A percentile compares a stretch with the other conserved stretches of the same genome.
phyloP scores from a whole-genome alignment of 2,113 vertebrate species.

The Leptobrachium leishanense region DNA sequence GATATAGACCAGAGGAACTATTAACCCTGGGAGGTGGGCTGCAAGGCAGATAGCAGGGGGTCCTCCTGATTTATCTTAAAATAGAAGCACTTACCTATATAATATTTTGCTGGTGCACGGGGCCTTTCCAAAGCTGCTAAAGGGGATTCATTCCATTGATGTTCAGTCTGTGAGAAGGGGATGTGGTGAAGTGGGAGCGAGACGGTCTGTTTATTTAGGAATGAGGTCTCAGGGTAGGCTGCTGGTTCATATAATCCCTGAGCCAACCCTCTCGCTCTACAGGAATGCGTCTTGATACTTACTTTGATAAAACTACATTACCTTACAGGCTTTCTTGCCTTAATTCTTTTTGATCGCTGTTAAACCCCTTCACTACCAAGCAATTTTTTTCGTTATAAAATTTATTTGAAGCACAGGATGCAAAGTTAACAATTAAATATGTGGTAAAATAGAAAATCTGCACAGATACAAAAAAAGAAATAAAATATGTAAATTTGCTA shows the following conservation, averaged over 20 bases:
- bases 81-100: neutral
- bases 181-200: constrained; percentile 1
- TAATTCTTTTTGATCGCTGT: too few species aligned
- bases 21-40: too few species aligned
- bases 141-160: constrained; percentile 1
- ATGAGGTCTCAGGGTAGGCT: constrained; percentile 14
- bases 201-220: constrained; percentile 33
- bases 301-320: too few species aligned
- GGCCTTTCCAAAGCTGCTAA: neutral
- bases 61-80: neutral
- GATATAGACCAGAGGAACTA: neutral
- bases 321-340: too few species aligned
- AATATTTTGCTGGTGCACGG: neutral
- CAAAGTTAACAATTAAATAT: too few species aligned
- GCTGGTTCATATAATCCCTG: constrained; percentile 16
- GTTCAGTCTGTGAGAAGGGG: neutral
- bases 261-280: constrained; percentile 3
- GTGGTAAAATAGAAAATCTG: too few species aligned
- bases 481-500: too few species aligned
- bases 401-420: too few species aligned
- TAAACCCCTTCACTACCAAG: too few species aligned
- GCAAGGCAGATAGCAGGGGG: too few species aligned
- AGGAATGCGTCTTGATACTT: neutral
- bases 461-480: too few species aligned
- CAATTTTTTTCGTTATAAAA: too few species aligned